Base-by-base conservation (phyloP, 2,888 invertebrate genomes). In the Leucoma salicis region DNA sequence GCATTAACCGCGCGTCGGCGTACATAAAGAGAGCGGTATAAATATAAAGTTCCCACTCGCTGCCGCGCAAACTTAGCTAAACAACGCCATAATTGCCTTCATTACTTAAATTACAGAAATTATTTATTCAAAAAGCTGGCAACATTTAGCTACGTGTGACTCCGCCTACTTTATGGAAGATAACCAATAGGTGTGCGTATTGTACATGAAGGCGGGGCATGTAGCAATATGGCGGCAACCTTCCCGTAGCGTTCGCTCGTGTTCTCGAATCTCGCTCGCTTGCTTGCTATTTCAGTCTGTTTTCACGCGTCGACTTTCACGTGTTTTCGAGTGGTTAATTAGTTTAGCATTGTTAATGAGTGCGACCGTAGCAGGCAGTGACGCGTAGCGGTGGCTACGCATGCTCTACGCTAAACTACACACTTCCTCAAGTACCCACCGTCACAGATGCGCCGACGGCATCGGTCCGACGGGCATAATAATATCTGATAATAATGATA, bases 81-180 rank as follows among this genome's bases (percentile, higher is more conserved):
- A 89, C 89, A 89, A 88, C 88, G 87, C 89, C 89, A 88, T 89
- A 89, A 89, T 89, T 89, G 88, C 89, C 89, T 89, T 89, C 89
- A 89, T 89, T 89, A 89, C 89, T 89, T 89, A 89, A 89, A 89
- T 89, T 89, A 89, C 88, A 84, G 85, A 89, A 89, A 89, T 89
- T 89, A 89, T 89, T 89, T 89, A 89, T 89, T 89, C 89, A 89
- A 86, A 89, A 89, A 89, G 85, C 88, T 89, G 88, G 88, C 88
- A 89, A 88, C 88, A 89, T 86, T 85, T 77, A 76, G 78, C 78
- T 70, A 74, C 65, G 64, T 45, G 62, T 53, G 57, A 66, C 74
- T 53, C 84, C 83, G 74, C 85, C 86, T 64, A 39, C 46, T 42
- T 59, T 53, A 53, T 44, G 42, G 27, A 18, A 14, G 37, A 37